Evolutionary conservation across 2,888 invertebrate species (phyloP).

Genomic region (Myopa tessellatipennis): DNA sequence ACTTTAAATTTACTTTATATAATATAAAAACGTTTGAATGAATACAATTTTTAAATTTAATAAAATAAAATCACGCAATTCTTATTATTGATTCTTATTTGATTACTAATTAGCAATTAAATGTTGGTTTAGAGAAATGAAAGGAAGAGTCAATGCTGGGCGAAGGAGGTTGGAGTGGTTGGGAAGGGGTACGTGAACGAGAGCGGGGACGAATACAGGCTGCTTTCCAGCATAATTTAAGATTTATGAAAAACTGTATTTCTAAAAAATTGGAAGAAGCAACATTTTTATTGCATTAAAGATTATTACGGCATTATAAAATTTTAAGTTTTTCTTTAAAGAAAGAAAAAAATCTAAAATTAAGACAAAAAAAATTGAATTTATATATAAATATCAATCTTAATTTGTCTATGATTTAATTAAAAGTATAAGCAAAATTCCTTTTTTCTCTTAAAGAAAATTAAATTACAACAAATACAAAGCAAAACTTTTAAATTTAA

Average conservation of each 20-base stretch:
- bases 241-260: too few relatives aligned
- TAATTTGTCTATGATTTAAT: constrained; percentile 42
- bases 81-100: not conserved
- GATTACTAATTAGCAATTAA: not conserved
- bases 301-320: not conserved
- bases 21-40: constrained; percentile 6
- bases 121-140: not conserved
- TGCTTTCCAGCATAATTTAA: too few relatives aligned
- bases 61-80: not conserved
- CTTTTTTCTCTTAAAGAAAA: constrained; percentile 21
- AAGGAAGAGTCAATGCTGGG: too few relatives aligned
- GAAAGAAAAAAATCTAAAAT: not conserved
- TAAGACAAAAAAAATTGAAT: not conserved
- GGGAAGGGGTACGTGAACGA: too few relatives aligned
- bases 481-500: not conserved
- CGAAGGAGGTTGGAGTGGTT: too few relatives aligned
- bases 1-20: not conserved
- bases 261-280: too few relatives aligned
- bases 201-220: too few relatives aligned
- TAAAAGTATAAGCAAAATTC: constrained; percentile 36
- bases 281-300: too few relatives aligned
- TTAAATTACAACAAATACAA: constrained; percentile 37
- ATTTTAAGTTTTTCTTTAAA: not conserved
- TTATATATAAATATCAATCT: not conserved
- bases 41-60: constrained; percentile 15